Evolutionary conservation across 2,888 invertebrate genomes (phyloP).

Genomic region (Lamproptera curius): DNA sequence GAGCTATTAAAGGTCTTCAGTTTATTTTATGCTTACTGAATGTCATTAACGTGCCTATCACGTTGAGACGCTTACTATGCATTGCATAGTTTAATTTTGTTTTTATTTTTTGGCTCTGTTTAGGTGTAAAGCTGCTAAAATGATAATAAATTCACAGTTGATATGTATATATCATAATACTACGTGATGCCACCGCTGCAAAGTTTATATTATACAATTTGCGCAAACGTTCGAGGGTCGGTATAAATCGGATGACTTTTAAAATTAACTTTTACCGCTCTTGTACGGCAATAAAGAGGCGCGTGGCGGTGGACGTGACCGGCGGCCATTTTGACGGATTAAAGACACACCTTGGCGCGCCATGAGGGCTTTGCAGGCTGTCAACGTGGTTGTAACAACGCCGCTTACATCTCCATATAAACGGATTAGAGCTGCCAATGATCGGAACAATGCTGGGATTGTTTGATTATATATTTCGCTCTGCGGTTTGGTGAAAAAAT

Average conservation of each 20-base stretch:
- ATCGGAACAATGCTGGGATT: slow-evolving; percentile 3
- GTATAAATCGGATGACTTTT: slow-evolving; percentile 59
- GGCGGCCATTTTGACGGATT: slow-evolving; percentile 49
- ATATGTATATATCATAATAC: too few relatives aligned
- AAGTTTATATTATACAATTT: slow-evolving; percentile 27
- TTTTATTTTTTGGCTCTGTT: too few relatives aligned
- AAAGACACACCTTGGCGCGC: slow-evolving; percentile 59
- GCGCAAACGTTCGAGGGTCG: slow-evolving; percentile 37
- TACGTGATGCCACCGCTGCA: too few relatives aligned
- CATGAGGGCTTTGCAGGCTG: slow-evolving; percentile 58
- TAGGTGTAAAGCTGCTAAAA: too few relatives aligned
- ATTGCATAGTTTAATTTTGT: too few relatives aligned
- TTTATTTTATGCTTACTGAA: too few relatives aligned
- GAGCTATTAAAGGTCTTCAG: too few relatives aligned
- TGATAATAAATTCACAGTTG: too few relatives aligned
- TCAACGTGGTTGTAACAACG: slow-evolving; percentile 59
- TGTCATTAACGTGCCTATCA: too few relatives aligned
- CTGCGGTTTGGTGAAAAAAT: neutral
- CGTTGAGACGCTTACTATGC: too few relatives aligned
- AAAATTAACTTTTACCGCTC: slow-evolving; percentile 59
- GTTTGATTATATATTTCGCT: neutral
- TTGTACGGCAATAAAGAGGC: slow-evolving; percentile 44
- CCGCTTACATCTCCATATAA: slow-evolving; percentile 53
- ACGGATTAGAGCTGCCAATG: slow-evolving; percentile 46
- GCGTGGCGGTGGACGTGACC: slow-evolving; percentile 56